Evolutionary conservation across 2,888 invertebrate species (phyloP), one percentile per base, ranked within the genome.

Genomic region (Idaea biselata): DNA sequence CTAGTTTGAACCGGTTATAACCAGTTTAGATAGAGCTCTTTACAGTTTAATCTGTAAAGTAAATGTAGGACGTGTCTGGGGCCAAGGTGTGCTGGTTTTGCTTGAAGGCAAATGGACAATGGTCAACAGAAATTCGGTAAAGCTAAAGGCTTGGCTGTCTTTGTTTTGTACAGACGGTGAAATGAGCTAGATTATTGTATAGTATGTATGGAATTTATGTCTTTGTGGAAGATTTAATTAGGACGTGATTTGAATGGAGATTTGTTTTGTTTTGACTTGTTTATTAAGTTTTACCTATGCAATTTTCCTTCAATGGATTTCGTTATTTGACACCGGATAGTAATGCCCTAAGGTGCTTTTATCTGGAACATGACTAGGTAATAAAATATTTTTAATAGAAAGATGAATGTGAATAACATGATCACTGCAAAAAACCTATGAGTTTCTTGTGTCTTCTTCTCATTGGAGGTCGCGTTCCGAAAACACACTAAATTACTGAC

Each of bases 91-190:
- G 63, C n/a, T 83, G 77, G 86, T 61, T 63, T 58, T 17, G 79
- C 79, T 76, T 75, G 65, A 71, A 78, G 83, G 80, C 72, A 81
- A 84, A 84, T 83, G 83, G 81, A 84, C 86, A 85, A 84, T 83
- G 75, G 84, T 78, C 74, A 80, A 77, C 73, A 77, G 81, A 78
- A 81, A 79, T 82, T 81, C 80, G 77, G 80, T 77, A 83, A 79
- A 76, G 79, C 81, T 73, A 78, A 81, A 83, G 77, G 80, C 79
- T 72, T 73, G 62, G 79, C 77, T 70, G 75, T 79, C 83, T 82
- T 85, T 85, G 85, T 85, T 84, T 84, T 71, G 74, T 73, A 76
- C 71, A 73, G 75, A 80, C 73, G 66, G 66, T 70, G 74, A 73
- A 78, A 76, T 69, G 71, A 65, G 78, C 72, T 75, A 77, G 79